Evolutionary conservation across 1,140 invertebrate genomes (phyloP).

Genomic region (Hycleus phaleratus): DNA sequence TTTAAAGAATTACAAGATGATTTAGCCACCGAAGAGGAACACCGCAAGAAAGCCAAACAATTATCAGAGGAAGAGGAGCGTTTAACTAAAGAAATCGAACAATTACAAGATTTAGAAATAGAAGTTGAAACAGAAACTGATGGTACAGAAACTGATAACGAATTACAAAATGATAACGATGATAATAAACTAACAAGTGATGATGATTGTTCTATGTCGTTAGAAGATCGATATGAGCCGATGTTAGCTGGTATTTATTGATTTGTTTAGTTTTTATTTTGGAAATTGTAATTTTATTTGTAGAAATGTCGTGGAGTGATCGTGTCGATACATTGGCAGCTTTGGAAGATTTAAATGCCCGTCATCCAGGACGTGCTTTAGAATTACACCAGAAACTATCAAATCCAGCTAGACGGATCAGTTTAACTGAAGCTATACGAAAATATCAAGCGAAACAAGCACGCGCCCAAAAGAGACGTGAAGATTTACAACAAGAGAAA

Average conservation of each 20-base stretch:
- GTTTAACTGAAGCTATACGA: constrained; percentile 66
- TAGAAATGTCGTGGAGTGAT: constrained; percentile 66
- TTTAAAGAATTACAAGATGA: constrained; percentile 38
- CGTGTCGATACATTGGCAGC: constrained; percentile 68
- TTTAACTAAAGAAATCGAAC: constrained; percentile 73
- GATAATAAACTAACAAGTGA: constrained; percentile 32
- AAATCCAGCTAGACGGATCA: constrained; percentile 78
- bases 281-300: neutral
- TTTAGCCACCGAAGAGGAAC: constrained; percentile 37
- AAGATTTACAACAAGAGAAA: constrained; percentile 74
- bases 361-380: constrained; percentile 81
- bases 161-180: constrained; percentile 54
- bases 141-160: constrained; percentile 65
- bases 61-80: constrained; percentile 72
- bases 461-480: constrained; percentile 68
- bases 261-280: constrained; percentile 7
- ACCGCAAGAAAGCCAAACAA: constrained; percentile 44
- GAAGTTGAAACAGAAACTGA: constrained; percentile 76
- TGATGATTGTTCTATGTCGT: constrained; percentile 35
- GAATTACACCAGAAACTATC: constrained; percentile 91
- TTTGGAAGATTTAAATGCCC: constrained; percentile 64
- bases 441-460: constrained; percentile 84
- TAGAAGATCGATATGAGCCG: constrained; percentile 61
- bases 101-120: constrained; percentile 69
- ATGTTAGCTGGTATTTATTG: constrained; percentile 49